Conservation (phyloP, 1,140 invertebrate genomes). For the Subanguina moxae region DNA sequence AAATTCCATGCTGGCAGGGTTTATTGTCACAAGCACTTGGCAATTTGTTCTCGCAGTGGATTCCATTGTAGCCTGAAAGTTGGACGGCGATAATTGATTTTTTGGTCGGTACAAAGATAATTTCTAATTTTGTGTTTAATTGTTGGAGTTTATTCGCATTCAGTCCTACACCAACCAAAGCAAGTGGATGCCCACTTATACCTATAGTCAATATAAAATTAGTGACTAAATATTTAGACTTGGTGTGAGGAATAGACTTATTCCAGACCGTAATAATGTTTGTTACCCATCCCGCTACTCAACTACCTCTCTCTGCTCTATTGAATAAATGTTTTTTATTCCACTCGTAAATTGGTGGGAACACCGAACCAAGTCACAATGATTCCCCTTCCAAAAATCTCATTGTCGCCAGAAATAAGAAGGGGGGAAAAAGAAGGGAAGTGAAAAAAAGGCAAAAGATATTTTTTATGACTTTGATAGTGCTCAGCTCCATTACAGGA, state of each 20-base stretch:
- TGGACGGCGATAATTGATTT: not conserved
- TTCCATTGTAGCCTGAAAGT: not conserved
- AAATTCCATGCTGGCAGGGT: not conserved
- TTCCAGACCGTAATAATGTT: too few species aligned
- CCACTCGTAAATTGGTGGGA: conserved; percentile 1
- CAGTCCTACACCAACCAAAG: too few species aligned
- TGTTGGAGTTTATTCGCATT: too few species aligned
- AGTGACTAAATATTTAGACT: too few species aligned
- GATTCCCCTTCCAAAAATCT: not conserved
- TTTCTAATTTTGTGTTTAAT: not conserved
- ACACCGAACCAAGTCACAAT: not conserved
- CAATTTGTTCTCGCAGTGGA: conserved; percentile 3
- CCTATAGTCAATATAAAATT: not conserved
- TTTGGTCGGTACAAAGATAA: not conserved
- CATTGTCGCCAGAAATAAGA: conserved; percentile 1
- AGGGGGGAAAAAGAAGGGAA: not conserved
- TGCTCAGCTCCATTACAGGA: not conserved
- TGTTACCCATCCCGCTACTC: too few species aligned
- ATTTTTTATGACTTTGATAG: conserved; percentile 4
- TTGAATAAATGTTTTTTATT: not conserved
- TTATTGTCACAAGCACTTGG: not conserved
- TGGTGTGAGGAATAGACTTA: too few species aligned
- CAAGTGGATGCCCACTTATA: too few species aligned
- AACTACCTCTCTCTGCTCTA: not conserved
- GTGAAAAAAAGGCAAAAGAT: too few species aligned